Conservation (phyloP, 2,113 vertebrate genomes). For the Numenius arquata region DNA sequence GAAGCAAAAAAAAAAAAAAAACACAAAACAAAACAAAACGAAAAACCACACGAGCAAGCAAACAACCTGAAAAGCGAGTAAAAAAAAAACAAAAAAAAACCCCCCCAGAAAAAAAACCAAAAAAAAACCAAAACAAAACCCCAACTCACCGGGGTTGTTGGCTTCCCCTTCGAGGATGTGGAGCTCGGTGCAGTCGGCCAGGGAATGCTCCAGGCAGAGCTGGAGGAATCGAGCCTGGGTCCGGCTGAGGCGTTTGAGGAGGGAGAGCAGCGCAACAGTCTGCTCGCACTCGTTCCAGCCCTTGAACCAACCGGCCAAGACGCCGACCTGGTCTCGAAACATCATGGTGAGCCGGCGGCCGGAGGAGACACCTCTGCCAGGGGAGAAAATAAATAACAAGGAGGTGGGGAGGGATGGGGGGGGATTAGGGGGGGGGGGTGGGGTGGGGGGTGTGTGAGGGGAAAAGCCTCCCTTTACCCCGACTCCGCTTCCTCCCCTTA, state of each 20-base stretch:
- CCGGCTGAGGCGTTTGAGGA: conserved; percentile 93
- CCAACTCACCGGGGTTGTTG: conserved; percentile 91
- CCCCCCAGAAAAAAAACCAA: too few relatives aligned
- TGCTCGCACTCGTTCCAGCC: conserved; percentile 99
- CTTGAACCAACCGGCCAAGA: conserved; percentile 97
- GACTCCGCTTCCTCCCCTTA: background rate
- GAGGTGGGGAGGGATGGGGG: too few relatives aligned
- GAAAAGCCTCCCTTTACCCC: conserved; percentile 1
- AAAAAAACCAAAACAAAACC: too few relatives aligned
- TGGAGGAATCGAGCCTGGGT: conserved; percentile 98
- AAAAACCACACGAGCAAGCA: too few relatives aligned
- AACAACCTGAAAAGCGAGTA: too few relatives aligned
- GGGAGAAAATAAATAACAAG: background rate
- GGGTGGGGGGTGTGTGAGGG: too few relatives aligned
- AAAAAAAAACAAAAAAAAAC: background rate
- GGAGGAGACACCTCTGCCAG: background rate
- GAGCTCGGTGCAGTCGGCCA: conserved; percentile 94
- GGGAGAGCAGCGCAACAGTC: conserved; percentile 94
- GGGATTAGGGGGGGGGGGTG: too few relatives aligned
- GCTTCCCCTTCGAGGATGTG: conserved; percentile 94
- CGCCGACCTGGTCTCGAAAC: conserved; percentile 99
- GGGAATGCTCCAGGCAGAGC: conserved; percentile 96
- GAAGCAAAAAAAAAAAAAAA: too few relatives aligned
- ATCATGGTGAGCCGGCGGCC: conserved; percentile 86
- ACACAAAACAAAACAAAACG: background rate